Percentiles rank a stretch among this genome's conserved stretches.
Conservation (phyloP, 92 coral and sea anemone genomes). For the Porites divaricata region DNA sequence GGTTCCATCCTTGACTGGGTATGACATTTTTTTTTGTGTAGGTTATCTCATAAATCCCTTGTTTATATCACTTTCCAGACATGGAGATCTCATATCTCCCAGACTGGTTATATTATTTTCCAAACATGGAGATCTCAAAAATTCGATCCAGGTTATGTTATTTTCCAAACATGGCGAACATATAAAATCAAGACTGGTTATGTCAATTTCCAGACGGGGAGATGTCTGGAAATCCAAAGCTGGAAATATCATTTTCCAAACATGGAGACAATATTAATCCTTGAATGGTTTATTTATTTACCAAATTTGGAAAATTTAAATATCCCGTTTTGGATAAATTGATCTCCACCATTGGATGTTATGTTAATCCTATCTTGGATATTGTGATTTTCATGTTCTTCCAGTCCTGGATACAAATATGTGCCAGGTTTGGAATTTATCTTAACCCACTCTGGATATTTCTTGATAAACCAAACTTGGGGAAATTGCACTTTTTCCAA, state of each 20-base stretch:
- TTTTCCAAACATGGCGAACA: neutral
- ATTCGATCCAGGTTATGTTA: neutral
- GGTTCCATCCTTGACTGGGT: too few species aligned
- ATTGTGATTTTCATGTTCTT: neutral
- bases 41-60: neutral
- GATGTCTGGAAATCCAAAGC: neutral
- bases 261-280: neutral
- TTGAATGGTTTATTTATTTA: neutral
- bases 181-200: neutral
- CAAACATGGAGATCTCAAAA: too few species aligned
- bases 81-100: neutral
- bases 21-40: neutral
- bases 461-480: slow-evolving; percentile 2
- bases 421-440: slow-evolving; percentile 16
- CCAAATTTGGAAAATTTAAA: slow-evolving; percentile 2
- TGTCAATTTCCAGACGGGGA: neutral
- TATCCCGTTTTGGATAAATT: neutral
- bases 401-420: slow-evolving; percentile 15
- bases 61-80: neutral
- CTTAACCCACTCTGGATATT: slow-evolving; percentile 20
- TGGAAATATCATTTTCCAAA: neutral
- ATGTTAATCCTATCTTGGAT: neutral
- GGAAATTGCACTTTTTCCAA: slow-evolving; percentile 23
- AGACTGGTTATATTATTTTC: neutral
- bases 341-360: neutral